These are phyloP conservation scores for Coenobita brevimanus DNA, from an alignment of 1,140 invertebrate species.

Conservation along the genomic window DNA sequence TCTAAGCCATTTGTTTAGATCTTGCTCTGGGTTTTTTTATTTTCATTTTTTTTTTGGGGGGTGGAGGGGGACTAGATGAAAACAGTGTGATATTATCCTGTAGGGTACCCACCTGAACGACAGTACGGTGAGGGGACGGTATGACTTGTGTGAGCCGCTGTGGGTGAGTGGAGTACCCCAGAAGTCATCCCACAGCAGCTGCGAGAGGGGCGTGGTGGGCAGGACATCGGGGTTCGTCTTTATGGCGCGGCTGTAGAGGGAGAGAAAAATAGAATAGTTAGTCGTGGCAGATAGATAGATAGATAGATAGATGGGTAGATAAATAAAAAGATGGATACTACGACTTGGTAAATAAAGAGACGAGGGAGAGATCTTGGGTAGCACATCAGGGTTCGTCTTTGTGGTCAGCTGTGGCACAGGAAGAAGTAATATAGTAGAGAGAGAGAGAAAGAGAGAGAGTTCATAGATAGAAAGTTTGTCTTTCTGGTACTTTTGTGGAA, in stretches of 20 bases:
- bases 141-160: slow-evolving; percentile 91
- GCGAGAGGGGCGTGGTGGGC: slow-evolving; percentile 77
- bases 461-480: no score
- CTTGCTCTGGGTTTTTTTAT: no score
- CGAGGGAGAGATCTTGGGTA: slow-evolving; percentile 77
- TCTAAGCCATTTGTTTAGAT: no score
- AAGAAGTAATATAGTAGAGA: no score
- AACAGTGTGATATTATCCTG: neutral
- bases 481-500: no score
- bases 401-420: slow-evolving; percentile 66
- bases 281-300: no score
- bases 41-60: no score
- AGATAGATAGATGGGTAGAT: no score
- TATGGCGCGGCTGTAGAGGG: slow-evolving; percentile 68
- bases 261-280: slow-evolving; percentile 25
- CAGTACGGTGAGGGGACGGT: slow-evolving; percentile 87
- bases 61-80: neutral
- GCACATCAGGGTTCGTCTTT: slow-evolving; percentile 78
- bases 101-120: slow-evolving; percentile 85
- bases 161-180: slow-evolving; percentile 90
- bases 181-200: slow-evolving; percentile 88
- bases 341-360: no score
- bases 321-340: no score
- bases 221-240: slow-evolving; percentile 78
- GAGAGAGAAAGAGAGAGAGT: no score